Evolutionary conservation across 1,140 invertebrate genomes (phyloP).

Genomic region (Heliconius hewitsoni): DNA sequence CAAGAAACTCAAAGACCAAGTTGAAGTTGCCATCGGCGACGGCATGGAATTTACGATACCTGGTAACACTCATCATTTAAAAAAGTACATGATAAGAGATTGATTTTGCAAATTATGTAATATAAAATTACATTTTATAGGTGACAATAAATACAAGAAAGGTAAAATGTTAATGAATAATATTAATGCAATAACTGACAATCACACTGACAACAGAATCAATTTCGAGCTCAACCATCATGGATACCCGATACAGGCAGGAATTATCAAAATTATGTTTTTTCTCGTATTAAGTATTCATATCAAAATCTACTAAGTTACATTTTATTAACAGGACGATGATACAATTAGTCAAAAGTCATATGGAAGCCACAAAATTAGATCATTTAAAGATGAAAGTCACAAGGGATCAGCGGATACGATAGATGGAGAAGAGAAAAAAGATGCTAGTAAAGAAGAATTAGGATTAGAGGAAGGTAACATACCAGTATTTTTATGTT

Average conservation of each 20-base stretch:
- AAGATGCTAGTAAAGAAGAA: slow-evolving; percentile 95
- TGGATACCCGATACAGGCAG: slow-evolving; percentile 83
- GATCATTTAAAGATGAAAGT: slow-evolving; percentile 92
- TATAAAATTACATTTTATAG: slow-evolving; percentile 59
- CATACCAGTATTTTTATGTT: neutral
- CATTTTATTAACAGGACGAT: slow-evolving; percentile 80
- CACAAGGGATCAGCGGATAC: slow-evolving; percentile 93
- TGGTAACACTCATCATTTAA: slow-evolving; percentile 78
- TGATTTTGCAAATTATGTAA: neutral
- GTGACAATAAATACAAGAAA: slow-evolving; percentile 89
- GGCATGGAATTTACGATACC: slow-evolving; percentile 96
- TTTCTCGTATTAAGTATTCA: neutral
- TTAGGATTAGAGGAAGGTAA: slow-evolving; percentile 87
- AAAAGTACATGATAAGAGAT: no score
- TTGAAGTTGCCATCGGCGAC: slow-evolving; percentile 94
- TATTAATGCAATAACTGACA: slow-evolving; percentile 85
- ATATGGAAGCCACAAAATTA: slow-evolving; percentile 95
- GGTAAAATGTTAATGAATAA: slow-evolving; percentile 87
- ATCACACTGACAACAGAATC: slow-evolving; percentile 88
- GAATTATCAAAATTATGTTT: neutral
- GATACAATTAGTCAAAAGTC: slow-evolving; percentile 93
- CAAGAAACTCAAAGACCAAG: slow-evolving; percentile 93
- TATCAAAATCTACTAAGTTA: neutral
- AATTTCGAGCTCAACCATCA: slow-evolving; percentile 88
- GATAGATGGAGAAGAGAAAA: slow-evolving; percentile 93